phyloP scores from a whole-genome alignment of 1,140 invertebrate genomes.

The Drosophila kohkoa region DNA sequence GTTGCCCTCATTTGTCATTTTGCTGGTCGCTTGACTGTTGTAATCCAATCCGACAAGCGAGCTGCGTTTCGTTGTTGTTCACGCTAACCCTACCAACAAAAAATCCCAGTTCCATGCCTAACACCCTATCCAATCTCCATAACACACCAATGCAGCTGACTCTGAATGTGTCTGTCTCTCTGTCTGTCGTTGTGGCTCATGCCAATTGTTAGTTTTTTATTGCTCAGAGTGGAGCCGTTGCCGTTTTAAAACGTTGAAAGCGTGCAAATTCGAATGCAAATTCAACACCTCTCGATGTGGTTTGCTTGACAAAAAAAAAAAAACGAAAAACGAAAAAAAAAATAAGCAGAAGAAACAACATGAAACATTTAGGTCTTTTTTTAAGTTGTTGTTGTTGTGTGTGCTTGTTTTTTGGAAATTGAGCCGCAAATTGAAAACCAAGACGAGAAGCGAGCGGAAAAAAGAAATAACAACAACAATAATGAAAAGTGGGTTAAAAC shows the following conservation, averaged over 20 bases:
- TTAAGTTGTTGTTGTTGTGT: not conserved
- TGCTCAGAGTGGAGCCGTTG: constrained; percentile 21
- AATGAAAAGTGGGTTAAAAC: constrained; percentile 76
- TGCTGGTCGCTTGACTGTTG: constrained; percentile 44
- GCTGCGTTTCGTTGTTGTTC: constrained; percentile 31
- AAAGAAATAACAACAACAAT: constrained; percentile 15
- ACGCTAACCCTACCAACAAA: constrained; percentile 13
- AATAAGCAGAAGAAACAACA: constrained; percentile 11
- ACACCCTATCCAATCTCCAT: not conserved
- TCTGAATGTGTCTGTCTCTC: constrained; percentile 11
- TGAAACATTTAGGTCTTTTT: constrained; percentile 59
- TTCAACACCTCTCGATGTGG: constrained; percentile 73
- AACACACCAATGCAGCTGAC: not conserved
- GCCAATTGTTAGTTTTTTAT: constrained; percentile 76
- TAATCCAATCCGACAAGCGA: constrained; percentile 45
- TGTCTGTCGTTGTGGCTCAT: constrained; percentile 60
- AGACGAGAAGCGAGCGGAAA: constrained; percentile 65
- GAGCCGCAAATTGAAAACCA: constrained; percentile 77
- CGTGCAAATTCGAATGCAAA: constrained; percentile 82
- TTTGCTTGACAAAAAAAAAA: constrained; percentile 61
- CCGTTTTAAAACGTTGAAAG: constrained; percentile 69
- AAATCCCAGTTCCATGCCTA: constrained; percentile 11
- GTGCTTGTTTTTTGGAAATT: constrained; percentile 59
- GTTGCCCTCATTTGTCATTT: constrained; percentile 77
- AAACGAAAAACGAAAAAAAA: not conserved